A percentile compares a stretch with the other conserved stretches of the same genome.
Evolutionary conservation across 2,113 vertebrate species (phyloP).

Genomic region (Poeciliopsis occidentalis): DNA sequence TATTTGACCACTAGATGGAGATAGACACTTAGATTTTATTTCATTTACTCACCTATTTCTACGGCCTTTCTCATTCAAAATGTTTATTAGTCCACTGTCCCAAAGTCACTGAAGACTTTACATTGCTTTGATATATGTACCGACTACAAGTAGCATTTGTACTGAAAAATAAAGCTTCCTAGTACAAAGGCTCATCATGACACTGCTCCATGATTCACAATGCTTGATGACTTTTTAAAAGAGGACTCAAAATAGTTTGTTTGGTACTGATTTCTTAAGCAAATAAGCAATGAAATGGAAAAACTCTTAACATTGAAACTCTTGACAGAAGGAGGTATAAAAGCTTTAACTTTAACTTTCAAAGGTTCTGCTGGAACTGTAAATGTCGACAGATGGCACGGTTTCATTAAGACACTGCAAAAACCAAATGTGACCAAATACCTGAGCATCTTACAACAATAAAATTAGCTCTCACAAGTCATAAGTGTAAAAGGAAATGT

Average conservation of each 20-base stretch:
- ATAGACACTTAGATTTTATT: conserved; percentile 4
- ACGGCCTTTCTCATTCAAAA: background rate
- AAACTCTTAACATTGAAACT: background rate
- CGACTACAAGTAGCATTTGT: background rate
- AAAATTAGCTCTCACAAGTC: background rate
- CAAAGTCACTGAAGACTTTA: background rate
- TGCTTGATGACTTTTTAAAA: background rate
- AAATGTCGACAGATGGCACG: background rate
- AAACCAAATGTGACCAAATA: background rate
- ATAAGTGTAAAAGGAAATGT: background rate
- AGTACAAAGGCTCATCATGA: background rate
- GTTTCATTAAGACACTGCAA: background rate
- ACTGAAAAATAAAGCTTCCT: background rate
- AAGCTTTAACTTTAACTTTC: background rate
- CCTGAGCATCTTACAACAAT: background rate
- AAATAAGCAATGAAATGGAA: background rate
- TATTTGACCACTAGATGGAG: conserved; percentile 43
- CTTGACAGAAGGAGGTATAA: background rate
- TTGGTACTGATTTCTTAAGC: background rate
- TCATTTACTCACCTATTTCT: background rate
- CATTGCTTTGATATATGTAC: background rate
- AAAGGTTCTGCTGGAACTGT: background rate
- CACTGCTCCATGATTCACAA: background rate
- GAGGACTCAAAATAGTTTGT: background rate
- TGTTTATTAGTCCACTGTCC: background rate